Evolutionary conservation across 1,140 invertebrate genomes (phyloP).

Genomic region (Anoplophora glabripennis): DNA sequence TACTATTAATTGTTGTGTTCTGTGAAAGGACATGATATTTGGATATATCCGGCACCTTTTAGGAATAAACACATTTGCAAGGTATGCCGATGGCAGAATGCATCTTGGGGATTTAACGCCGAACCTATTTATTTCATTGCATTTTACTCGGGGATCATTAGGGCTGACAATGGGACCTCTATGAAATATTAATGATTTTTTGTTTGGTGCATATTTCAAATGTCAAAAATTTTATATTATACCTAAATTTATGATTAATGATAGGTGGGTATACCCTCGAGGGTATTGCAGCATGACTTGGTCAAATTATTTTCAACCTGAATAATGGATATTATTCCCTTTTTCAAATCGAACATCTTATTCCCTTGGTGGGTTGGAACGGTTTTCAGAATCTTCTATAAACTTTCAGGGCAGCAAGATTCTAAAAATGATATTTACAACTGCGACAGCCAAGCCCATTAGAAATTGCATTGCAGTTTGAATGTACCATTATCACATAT

Average conservation of each 20-base stretch:
- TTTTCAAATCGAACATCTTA: slow-evolving; percentile 21
- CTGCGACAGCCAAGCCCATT: too few species aligned
- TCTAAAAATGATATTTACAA: slow-evolving; percentile 19
- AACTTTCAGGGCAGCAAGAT: slow-evolving; percentile 38
- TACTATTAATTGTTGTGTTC: slow-evolving; percentile 24
- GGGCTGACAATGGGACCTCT: slow-evolving; percentile 35
- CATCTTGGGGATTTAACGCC: slow-evolving; percentile 4
- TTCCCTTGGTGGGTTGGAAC: slow-evolving; percentile 9
- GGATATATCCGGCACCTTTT: slow-evolving; percentile 9
- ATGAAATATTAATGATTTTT: slow-evolving; percentile 49
- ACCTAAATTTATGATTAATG: slow-evolving; percentile 47
- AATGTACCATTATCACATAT: too few species aligned
- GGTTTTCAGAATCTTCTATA: slow-evolving; percentile 40
- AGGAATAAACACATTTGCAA: slow-evolving; percentile 16
- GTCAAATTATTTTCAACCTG: slow-evolving; percentile 38
- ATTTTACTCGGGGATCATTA: slow-evolving; percentile 34
- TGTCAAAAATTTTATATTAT: slow-evolving; percentile 47
- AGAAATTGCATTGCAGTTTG: too few species aligned
- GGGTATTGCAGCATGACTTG: slow-evolving; percentile 42
- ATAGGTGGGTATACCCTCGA: slow-evolving; percentile 35
- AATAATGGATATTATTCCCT: slow-evolving; percentile 35
- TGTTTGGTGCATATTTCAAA: slow-evolving; percentile 43
- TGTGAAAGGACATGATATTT: slow-evolving; percentile 10
- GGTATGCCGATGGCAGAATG: slow-evolving; percentile 8
- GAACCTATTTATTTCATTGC: slow-evolving; percentile 4